Base-by-base conservation (phyloP, 2,888 invertebrate genomes). In the Tillus elongatus region DNA sequence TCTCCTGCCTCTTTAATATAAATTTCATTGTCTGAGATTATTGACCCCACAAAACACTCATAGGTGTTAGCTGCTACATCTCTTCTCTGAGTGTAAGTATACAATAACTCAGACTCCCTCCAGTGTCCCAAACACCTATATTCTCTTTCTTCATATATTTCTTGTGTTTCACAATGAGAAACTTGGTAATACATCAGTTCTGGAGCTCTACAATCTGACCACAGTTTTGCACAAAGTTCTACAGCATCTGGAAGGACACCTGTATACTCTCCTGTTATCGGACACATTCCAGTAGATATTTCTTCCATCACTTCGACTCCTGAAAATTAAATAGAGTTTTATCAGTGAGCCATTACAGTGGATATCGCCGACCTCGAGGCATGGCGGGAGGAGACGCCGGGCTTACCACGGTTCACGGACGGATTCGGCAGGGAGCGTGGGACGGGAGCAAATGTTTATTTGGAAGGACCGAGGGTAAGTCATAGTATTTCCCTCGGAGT, bases 101-200 rank as follows among this genome's bases (percentile, higher is more conserved):
- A 79, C 40, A 76, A 68, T 1, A 74, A 61, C 11, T 72, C 72
- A 16, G 70, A 68, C 52, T 79, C 78, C 42, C 70, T 67, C 78
- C 79, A 79, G 49, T 79, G 77, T 2, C 79, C 79, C 28, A 79
- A 58, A 49, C 79, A 79, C 40, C 71, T 65, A 51, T 79, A 79
- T 43, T 76, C 73, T 10, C 79, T 67, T 56, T 78, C 78, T 69
- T 78, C 78, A 53, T 70, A 76, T 26, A 78, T 64, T 57, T 77
- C 73, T 19, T 67, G 60, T 27, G 73, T 69, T 35, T 65, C 64
- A 52, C 79, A 79, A 45, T 74, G 72, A 35, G 70, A 73, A 10
- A 79, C 76, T 53, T 73, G 74, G 54, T 75, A 79, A 50, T 77
- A 75, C 79, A 79, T 79, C 35, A 74, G 67, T 54, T 78, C 77